Base-by-base conservation (phyloP, 2,888 invertebrate genomes). In the Perizoma flavofasciatum region DNA sequence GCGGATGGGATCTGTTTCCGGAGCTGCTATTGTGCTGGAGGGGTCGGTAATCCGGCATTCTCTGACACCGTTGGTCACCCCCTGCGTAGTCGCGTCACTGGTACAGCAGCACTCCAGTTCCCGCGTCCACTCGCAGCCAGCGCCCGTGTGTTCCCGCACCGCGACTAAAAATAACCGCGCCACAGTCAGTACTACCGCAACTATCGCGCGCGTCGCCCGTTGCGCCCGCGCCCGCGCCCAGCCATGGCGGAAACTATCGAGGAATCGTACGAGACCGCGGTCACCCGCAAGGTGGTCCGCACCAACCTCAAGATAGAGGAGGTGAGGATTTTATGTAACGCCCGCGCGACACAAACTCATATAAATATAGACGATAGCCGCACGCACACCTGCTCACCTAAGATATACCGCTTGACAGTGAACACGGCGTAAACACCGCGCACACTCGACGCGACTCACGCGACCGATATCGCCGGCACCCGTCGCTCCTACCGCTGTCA, bases 291-390 rank as follows among this genome's bases (percentile, higher is more conserved):
- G 91, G 93, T 94, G 88, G 93, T 94, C 86, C 93, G 94, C 90
- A 94, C 93, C 82, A 95, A 93, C 90, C 93, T 94, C 91, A 95
- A 94, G 93, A 95, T 95, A 86, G 93, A 95, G 93, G 95, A 95
- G 94, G 95, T 95, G 94, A 94, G 94, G 86, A 79, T 72, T 85
- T 87, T 89, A 89, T 85, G 85, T 88, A 88, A 87, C 81, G 81
- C 80, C 83, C 86, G 82, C 83, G 84, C 86, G 72, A 80, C 85
- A 84, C 87, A 81, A 82, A 86, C 86, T 22, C 22, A 22, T 22
- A 22, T 22, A 22, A 22, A 22, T 22, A 22, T 22, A 22, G 22
- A 22, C 22, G 22, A 83, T 82, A 82, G 81, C 77, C 74, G 75
- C 77, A 75, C 80, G 72, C 79, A 73, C 78, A 84, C 83, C 88